Evolutionary conservation across 2,113 vertebrate genomes (phyloP), one percentile per base, ranked within the genome.

Genomic region (Scomber colias): DNA sequence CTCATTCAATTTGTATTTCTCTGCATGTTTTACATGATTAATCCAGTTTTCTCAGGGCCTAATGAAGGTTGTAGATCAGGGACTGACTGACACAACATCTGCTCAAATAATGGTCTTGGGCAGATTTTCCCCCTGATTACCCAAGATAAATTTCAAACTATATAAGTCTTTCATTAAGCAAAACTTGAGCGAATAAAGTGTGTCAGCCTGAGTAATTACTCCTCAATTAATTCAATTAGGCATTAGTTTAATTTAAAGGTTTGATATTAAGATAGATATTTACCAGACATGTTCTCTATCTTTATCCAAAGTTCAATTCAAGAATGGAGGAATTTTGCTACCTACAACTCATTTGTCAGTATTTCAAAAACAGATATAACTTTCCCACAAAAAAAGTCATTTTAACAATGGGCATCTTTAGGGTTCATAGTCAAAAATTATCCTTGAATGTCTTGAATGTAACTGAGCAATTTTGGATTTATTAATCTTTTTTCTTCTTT

Each of bases 31-130:
- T 68, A 79, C 54, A 60, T 0, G 48, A 72, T 31, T 35, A 69
- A 50, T 69, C 51, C 2, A 46, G 60, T 75, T 62, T 80, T 79
- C 69, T 21, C 24, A 15, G 6, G 56, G 30, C 65, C 35, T 67
- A 50, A 78, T 81, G 61, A 81, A 75, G 31, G 31, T 59, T 78
- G 3, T 31, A 51, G 57, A 77, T 86, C 59, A 79, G 70, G 21
- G 5, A 24, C 0, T 69, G 73, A 73, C 45, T 72, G 78, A 81
- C 72, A 53, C 57, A 54, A 64, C 63, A 54, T 70, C 53, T 50
- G 35, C 16, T 72, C 55, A 64, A 40, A 48, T 65, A 8, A 27
- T 71, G 45, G n/a, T 62, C 45, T 16, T 17, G 5, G 46, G 63
- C 35, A 16, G 11, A 62, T 24, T 16, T 27, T 4, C 13, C 53